phyloP scores from a whole-genome alignment of 2,797 vertebrate species.

The Pitangus sulphuratus region DNA sequence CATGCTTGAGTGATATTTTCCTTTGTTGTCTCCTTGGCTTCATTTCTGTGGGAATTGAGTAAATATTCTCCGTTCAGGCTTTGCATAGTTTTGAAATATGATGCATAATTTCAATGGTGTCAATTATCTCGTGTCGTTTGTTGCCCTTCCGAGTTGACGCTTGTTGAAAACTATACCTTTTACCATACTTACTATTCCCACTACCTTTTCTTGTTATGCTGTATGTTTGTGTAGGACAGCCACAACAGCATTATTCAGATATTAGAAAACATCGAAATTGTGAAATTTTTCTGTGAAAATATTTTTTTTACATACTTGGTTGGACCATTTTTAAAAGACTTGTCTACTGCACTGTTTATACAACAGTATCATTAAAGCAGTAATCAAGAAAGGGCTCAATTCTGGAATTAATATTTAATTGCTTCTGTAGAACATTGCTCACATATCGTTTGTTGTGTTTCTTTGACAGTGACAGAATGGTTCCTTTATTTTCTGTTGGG shows the following conservation, averaged over 20 bases:
- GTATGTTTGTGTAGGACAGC: neutral
- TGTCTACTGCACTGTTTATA: neutral
- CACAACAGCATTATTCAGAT: neutral
- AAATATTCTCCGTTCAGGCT: neutral
- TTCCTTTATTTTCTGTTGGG: constrained; percentile 6
- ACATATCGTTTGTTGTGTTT: neutral
- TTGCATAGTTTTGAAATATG: neutral
- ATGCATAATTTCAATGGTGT: neutral
- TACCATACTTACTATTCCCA: neutral
- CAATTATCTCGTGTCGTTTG: accelerated
- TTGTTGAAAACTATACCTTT: neutral
- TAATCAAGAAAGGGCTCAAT: constrained; percentile 58
- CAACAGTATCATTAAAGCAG: constrained; percentile 34
- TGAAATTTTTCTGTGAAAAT: neutral
- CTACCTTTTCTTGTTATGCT: neutral
- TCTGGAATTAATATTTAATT: constrained; percentile 63
- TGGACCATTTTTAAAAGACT: neutral
- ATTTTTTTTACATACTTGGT: neutral
- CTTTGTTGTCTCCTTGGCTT: neutral
- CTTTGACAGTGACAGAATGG: neutral
- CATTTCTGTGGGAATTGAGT: neutral
- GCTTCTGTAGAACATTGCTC: constrained; percentile 21
- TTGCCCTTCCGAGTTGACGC: neutral
- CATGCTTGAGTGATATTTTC: neutral
- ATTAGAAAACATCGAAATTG: neutral